Percentiles rank a stretch among this genome's conserved stretches.
These are phyloP conservation scores for Lordiphosa fenestrarum DNA, from an alignment of 2,888 invertebrate genomes.

Conservation along the genomic window DNA sequence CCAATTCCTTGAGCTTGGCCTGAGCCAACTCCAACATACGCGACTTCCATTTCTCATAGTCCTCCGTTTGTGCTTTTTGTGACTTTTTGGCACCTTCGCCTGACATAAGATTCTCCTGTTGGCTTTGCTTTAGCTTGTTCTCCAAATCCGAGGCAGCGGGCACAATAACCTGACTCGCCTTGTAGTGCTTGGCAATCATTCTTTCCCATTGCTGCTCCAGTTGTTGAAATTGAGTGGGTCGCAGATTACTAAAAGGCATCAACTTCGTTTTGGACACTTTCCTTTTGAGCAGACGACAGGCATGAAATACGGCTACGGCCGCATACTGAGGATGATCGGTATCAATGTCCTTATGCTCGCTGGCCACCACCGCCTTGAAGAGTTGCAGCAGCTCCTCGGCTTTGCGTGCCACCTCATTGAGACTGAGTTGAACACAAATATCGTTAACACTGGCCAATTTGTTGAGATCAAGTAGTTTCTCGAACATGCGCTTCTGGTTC, in stretches of 20 bases:
- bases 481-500: constrained; percentile 82
- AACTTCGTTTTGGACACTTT: constrained; percentile 83
- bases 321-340: constrained; percentile 84
- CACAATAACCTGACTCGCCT: constrained; percentile 17
- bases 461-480: constrained; percentile 84
- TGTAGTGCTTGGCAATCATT: constrained; percentile 66
- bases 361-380: constrained; percentile 79
- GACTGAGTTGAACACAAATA: constrained; percentile 83
- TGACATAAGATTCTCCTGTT: constrained; percentile 21
- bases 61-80: constrained; percentile 78
- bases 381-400: constrained; percentile 82
- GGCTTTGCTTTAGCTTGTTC: constrained; percentile 35
- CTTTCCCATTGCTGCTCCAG: constrained; percentile 83
- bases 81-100: constrained; percentile 17
- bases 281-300: constrained; percentile 83
- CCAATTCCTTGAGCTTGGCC: constrained; percentile 74
- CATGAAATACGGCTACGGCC: constrained; percentile 84
- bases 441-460: constrained; percentile 82
- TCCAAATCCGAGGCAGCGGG: constrained; percentile 22
- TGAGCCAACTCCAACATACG: constrained; percentile 81
- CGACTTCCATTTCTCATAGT: constrained; percentile 84
- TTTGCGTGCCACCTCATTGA: constrained; percentile 80
- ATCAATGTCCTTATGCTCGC: constrained; percentile 81
- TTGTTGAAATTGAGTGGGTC: constrained; percentile 83
- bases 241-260: constrained; percentile 83